phyloP scores from a whole-genome alignment of 2,888 invertebrate genomes.

The Epicampocera succincta region DNA sequence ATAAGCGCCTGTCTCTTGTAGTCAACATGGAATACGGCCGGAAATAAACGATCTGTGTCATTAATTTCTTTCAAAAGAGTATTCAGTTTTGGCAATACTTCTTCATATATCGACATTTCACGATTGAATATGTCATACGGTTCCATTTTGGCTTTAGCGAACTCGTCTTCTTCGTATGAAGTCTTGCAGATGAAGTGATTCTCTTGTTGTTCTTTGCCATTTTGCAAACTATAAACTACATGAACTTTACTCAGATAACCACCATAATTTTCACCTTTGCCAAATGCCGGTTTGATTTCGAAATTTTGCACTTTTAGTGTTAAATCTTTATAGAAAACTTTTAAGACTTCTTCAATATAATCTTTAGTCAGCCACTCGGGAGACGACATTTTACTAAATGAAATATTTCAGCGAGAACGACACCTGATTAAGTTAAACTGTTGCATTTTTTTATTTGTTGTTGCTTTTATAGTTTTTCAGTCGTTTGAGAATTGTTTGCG shows the following conservation, averaged over 20 bases:
- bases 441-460: not conserved
- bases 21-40: slow-evolving; percentile 75
- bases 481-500: not conserved
- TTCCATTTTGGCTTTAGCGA: slow-evolving; percentile 64
- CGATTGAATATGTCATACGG: slow-evolving; percentile 73
- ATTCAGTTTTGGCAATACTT: slow-evolving; percentile 74
- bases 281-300: slow-evolving; percentile 72
- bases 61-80: slow-evolving; percentile 69
- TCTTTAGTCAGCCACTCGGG: slow-evolving; percentile 74
- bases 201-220: slow-evolving; percentile 70
- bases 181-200: slow-evolving; percentile 74
- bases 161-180: slow-evolving; percentile 74
- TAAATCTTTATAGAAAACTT: slow-evolving; percentile 72
- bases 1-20: slow-evolving; percentile 74
- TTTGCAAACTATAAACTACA: no score
- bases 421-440: not conserved
- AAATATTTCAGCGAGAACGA: not conserved
- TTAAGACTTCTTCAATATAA: slow-evolving; percentile 74
- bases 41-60: slow-evolving; percentile 74
- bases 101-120: slow-evolving; percentile 78
- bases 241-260: no score
- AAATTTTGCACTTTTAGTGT: slow-evolving; percentile 71
- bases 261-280: slow-evolving; percentile 77
- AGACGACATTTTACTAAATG: no score
- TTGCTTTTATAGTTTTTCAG: not conserved